Conservation (phyloP, 2,888 invertebrate genomes). For the Apodemia mormo region DNA sequence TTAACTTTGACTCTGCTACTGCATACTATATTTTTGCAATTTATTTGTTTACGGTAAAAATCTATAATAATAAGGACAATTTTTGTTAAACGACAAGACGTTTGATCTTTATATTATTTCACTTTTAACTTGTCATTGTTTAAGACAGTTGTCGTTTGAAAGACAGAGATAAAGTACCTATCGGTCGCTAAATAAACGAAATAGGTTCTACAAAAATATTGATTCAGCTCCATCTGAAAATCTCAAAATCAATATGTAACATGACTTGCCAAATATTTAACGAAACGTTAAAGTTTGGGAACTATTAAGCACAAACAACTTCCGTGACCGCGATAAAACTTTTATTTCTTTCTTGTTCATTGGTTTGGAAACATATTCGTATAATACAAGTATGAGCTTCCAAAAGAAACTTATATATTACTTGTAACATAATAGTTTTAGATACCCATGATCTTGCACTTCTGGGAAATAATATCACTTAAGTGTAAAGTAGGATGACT, state of each 20-base stretch:
- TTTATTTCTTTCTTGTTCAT: constrained; percentile 14
- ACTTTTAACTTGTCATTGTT: too few species aligned
- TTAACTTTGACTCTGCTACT: too few species aligned
- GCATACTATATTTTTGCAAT: too few species aligned
- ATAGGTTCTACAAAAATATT: too few species aligned
- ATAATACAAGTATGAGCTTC: constrained; percentile 12
- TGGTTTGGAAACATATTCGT: constrained; percentile 15
- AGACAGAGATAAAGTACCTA: too few species aligned
- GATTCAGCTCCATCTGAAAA: not conserved
- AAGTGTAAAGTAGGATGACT: too few species aligned
- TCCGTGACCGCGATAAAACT: constrained; percentile 13
- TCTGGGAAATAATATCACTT: not conserved
- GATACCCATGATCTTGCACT: not conserved
- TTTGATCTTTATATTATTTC: too few species aligned
- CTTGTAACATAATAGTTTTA: constrained; percentile 7
- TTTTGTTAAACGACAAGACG: too few species aligned
- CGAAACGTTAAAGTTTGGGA: not conserved
- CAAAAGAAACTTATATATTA: constrained; percentile 8
- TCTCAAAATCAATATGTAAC: not conserved
- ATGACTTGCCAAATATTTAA: constrained; percentile 9
- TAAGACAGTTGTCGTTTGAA: too few species aligned
- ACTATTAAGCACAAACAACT: constrained; percentile 11
- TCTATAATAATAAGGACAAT: too few species aligned
- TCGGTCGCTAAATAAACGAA: too few species aligned
- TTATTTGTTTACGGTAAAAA: too few species aligned